These are phyloP conservation scores for Erpetoichthys calabaricus DNA, from an alignment of 2,797 vertebrate species.

Conservation along the genomic window DNA sequence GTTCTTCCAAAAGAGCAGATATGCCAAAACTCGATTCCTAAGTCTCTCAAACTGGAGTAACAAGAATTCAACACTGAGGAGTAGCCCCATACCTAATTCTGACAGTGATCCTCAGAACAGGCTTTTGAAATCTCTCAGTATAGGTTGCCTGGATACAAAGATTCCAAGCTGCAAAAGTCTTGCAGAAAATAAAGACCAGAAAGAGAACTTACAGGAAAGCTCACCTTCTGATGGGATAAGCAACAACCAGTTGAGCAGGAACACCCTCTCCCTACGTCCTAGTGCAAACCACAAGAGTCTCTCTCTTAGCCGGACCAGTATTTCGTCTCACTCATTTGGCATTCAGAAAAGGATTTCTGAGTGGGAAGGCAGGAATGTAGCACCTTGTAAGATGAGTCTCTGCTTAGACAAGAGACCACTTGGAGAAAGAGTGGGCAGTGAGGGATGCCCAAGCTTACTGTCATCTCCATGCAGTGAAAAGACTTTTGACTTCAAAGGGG, in stretches of 20 bases:
- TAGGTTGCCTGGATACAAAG: slow-evolving; percentile 73
- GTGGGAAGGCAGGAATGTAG: slow-evolving; percentile 83
- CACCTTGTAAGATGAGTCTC: slow-evolving; percentile 64
- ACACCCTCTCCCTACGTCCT: slow-evolving; percentile 61
- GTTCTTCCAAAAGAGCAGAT: slow-evolving; percentile 46
- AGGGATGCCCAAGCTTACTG: slow-evolving; percentile 77
- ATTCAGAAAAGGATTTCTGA: slow-evolving; percentile 91
- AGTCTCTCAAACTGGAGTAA: slow-evolving; percentile 56
- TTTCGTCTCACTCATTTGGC: slow-evolving; percentile 55
- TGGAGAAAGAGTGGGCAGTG: slow-evolving; percentile 66
- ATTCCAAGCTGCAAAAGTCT: slow-evolving; percentile 61
- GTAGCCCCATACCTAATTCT: slow-evolving; percentile 39
- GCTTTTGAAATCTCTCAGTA: slow-evolving; percentile 69
- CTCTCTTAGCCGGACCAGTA: slow-evolving; percentile 48
- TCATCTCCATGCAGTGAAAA: slow-evolving; percentile 88
- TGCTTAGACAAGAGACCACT: slow-evolving; percentile 70
- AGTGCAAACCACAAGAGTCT: slow-evolving; percentile 52
- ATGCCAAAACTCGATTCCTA: slow-evolving; percentile 52
- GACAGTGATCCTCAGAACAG: slow-evolving; percentile 44
- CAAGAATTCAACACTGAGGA: slow-evolving; percentile 37
- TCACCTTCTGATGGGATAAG: slow-evolving; percentile 44
- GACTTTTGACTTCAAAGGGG: slow-evolving; percentile 81
- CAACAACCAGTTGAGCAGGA: slow-evolving; percentile 50
- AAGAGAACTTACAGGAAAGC: slow-evolving; percentile 37
- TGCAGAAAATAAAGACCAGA: slow-evolving; percentile 36